Conservation (phyloP, 2,888 invertebrate species). For the Melipona bicolor region DNA sequence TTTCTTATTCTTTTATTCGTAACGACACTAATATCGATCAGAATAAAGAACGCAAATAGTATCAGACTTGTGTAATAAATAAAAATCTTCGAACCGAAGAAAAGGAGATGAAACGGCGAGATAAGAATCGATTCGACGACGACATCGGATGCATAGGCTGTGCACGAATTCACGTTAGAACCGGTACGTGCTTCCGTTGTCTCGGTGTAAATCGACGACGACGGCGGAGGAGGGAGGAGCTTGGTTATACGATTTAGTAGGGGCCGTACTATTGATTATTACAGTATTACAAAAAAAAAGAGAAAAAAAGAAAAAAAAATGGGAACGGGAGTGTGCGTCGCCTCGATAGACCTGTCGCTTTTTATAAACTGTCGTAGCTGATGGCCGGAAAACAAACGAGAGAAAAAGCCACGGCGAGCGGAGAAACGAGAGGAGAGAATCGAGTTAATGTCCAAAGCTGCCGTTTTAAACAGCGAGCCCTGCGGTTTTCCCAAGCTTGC, state of each 20-base stretch:
- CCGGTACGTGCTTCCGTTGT: constrained; percentile 52
- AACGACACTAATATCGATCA: no score
- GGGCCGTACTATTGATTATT: constrained; percentile 53
- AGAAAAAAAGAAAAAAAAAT: constrained; percentile 19
- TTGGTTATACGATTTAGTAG: constrained; percentile 46
- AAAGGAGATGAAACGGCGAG: neutral
- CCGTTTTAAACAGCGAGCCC: constrained; percentile 51
- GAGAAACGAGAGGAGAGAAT: constrained; percentile 28
- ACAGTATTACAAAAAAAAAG: constrained; percentile 48
- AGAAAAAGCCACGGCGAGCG: constrained; percentile 1
- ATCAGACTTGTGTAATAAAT: neutral
- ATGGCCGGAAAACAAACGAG: constrained; percentile 52
- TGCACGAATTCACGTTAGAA: constrained; percentile 40
- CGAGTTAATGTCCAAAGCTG: constrained; percentile 60
- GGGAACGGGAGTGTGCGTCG: constrained; percentile 15
- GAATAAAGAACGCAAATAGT: neutral
- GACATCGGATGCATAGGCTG: constrained; percentile 22
- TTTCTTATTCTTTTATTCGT: no score
- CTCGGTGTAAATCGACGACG: constrained; percentile 52
- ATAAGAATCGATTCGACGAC: neutral
- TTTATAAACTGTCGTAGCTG: constrained; percentile 56
- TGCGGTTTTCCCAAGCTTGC: constrained; percentile 49
- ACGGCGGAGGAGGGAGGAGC: neutral
- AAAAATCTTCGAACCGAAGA: no score
- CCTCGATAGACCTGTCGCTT: constrained; percentile 52